Conservation (phyloP, 2,888 invertebrate species). For the Augiades crinisus region DNA sequence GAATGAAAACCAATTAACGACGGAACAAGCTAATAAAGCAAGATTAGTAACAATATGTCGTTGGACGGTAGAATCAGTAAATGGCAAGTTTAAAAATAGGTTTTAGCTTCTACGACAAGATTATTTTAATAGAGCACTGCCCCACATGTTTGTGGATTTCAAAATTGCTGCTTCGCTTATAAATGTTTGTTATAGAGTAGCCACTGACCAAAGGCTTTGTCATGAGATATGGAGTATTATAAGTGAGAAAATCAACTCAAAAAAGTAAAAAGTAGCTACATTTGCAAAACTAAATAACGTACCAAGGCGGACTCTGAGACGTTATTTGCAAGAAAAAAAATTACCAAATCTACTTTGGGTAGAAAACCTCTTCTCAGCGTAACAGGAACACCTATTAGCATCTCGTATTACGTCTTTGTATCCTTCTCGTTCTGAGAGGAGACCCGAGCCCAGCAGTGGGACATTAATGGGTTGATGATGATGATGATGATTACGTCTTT, state of each 20-base stretch:
- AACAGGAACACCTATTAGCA: background rate
- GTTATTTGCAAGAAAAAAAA: constrained; percentile 27
- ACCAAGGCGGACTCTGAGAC: constrained; percentile 24
- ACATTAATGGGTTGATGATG: too few species aligned
- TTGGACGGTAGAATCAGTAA: constrained; percentile 31
- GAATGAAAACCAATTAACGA: background rate
- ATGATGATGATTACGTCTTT: too few species aligned
- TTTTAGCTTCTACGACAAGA: constrained; percentile 28
- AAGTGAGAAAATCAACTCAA: too few species aligned
- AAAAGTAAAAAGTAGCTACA: background rate
- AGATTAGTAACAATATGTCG: constrained; percentile 28
- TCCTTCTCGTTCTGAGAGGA: too few species aligned
- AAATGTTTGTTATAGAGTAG: too few species aligned
- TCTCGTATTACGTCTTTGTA: background rate
- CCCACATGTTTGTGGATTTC: too few species aligned
- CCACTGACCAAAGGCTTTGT: too few species aligned
- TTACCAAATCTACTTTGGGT: constrained; percentile 12
- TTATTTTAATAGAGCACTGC: constrained; percentile 27
- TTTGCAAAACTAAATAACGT: constrained; percentile 18
- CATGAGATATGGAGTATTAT: too few species aligned
- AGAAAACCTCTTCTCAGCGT: background rate
- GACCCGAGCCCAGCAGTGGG: too few species aligned
- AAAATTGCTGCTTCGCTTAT: too few species aligned
- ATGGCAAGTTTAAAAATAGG: constrained; percentile 28
- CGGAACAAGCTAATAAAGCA: constrained; percentile 23